Conservation (phyloP, 35 echinoderm and acorn worm species). For the Holothuria glaberrima region DNA sequence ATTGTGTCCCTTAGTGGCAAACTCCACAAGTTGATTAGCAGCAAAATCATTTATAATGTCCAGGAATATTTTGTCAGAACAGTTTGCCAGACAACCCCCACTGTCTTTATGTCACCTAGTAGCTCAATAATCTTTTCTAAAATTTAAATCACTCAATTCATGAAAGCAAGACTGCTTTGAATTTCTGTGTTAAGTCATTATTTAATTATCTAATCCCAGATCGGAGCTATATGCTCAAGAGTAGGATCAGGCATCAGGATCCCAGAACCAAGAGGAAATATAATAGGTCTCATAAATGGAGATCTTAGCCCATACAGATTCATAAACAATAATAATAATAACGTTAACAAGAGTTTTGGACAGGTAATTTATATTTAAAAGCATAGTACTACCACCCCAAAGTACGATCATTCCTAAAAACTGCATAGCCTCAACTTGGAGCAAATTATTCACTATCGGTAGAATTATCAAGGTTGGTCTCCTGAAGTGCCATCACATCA, state of each 20-base stretch:
- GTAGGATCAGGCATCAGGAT: neutral
- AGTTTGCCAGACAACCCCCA: neutral
- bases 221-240: neutral
- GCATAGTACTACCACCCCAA: no score
- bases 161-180: neutral
- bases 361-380: no score
- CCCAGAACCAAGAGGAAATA: no score
- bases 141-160: neutral
- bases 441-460: no score
- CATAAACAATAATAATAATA: no score
- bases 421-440: no score
- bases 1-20: neutral
- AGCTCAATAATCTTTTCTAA: neutral
- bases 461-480: no score
- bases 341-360: no score
- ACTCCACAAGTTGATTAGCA: neutral
- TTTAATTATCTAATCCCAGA: neutral
- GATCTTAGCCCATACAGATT: no score
- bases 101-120: neutral
- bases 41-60: constrained; percentile 6
- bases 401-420: no score
- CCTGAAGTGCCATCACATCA: no score
- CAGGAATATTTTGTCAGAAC: neutral
- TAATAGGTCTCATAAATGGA: no score
- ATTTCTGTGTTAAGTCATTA: neutral